These are phyloP conservation scores for Barnardius zonarius DNA, from an alignment of 2,113 vertebrate species.

Conservation along the genomic window DNA sequence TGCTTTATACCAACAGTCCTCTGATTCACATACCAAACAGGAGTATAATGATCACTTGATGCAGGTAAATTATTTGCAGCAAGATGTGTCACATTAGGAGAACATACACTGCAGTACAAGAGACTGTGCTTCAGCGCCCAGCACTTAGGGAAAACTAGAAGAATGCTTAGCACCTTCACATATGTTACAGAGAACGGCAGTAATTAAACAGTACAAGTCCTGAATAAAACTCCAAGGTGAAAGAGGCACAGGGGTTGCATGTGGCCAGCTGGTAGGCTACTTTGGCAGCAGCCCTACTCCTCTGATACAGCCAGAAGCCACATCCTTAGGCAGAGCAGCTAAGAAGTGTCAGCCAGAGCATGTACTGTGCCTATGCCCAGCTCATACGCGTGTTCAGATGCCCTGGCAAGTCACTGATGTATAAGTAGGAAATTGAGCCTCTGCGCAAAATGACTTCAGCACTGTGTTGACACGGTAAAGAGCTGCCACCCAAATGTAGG, in stretches of 20 bases:
- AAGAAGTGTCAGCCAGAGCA: not conserved
- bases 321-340: not conserved
- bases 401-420: not conserved
- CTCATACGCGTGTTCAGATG: fast-evolving
- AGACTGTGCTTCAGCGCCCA: not conserved
- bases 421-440: not conserved
- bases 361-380: not conserved
- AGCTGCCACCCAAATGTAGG: not conserved
- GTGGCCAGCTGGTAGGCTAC: not conserved
- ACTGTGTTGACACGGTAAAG: not conserved
- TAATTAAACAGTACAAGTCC: not conserved
- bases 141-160: not conserved
- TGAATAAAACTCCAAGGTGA: not conserved
- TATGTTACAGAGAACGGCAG: not conserved
- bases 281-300: not conserved
- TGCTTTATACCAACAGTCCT: not conserved
- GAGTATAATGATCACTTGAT: not conserved
- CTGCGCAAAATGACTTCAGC: not conserved
- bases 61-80: not conserved
- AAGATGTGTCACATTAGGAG: not conserved
- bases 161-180: not conserved
- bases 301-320: not conserved
- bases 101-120: fast-evolving
- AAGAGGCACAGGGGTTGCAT: not conserved
- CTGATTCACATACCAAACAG: not conserved